Evolutionary conservation across 2,797 vertebrate genomes (phyloP), one percentile per base, ranked within the genome.

Genomic region (Galaxias olidus): DNA sequence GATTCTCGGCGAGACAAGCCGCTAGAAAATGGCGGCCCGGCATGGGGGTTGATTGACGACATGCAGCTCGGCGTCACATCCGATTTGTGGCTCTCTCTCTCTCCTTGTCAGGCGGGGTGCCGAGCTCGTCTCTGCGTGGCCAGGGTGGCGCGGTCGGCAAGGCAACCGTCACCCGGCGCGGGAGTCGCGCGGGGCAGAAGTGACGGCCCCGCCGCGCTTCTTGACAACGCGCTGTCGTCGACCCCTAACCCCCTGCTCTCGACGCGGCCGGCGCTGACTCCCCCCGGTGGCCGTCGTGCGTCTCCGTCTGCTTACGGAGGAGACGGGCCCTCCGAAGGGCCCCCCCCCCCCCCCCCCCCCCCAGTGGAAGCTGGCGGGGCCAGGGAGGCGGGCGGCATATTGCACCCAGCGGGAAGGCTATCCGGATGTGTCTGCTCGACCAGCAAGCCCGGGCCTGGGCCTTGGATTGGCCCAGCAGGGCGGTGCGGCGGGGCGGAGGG

Each of bases 381-480:
- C 75, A 58, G 67, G 63, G 72, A 83, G 69, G 82, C 67, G 76
- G 87, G 89, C 83, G 88, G 86, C 88, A 90, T 90, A 90, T 90
- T 88, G 88, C 77, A 78, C 83, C 77, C 89, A 90, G 90, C 84
- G 77, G 85, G 89, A 73, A 56, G 4, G 20, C 83, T 80, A n/a
- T 69, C 73, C 58, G 61, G 71, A 84, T 65, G 79, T 80, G 74
- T 69, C 77, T 59, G 69, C 73, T 61, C 47, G n/a, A 60, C 74
- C 74, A 57, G 78, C 84, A 79, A 78, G 88, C 79, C 78, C 78
- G 75, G 86, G 85, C 82, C 79, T 6, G 30, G 59, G 82, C 86
- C 86, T 84, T 78, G 82, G 83, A 84, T 86, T 85, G 78, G 72
- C 87, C 66, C 82, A 85, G 83, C 79, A 65, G 83, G 87, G 77